Percentiles rank a stretch among this genome's conserved stretches.
phyloP scores from a whole-genome alignment of 1,140 invertebrate genomes.

The Rhizoglyphus robini region DNA sequence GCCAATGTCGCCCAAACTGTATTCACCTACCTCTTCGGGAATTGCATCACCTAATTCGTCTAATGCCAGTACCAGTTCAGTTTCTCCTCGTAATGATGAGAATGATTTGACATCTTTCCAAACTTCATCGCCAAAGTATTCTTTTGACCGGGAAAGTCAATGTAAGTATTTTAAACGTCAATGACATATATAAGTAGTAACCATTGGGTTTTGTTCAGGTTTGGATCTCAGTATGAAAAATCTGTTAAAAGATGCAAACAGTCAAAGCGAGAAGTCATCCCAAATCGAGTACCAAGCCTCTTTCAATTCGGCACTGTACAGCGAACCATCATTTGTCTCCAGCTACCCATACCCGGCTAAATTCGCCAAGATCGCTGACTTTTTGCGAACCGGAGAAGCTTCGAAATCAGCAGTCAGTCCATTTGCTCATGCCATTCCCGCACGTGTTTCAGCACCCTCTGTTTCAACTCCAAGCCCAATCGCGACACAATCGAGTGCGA shows the following conservation, averaged over 20 bases:
- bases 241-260: conserved; percentile 15
- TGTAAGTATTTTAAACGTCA: neutral
- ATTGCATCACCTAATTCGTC: conserved; percentile 10
- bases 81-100: conserved; percentile 7
- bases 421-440: neutral
- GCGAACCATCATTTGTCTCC: neutral
- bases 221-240: conserved; percentile 26
- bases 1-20: conserved; percentile 17
- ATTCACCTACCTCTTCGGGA: conserved; percentile 8
- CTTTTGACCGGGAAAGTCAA: conserved; percentile 7
- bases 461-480: neutral
- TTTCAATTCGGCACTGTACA: neutral
- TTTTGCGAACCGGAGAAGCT: neutral
- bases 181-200: neutral
- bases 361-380: conserved; percentile 14
- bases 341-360: neutral
- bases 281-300: neutral
- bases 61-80: neutral
- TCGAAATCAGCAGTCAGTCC: neutral
- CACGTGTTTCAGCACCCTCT: neutral
- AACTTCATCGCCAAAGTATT: neutral
- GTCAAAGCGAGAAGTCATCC: neutral
- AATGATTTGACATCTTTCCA: neutral
- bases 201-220: neutral
- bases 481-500: neutral